Evolutionary conservation across 2,797 vertebrate genomes (phyloP), one percentile per base, ranked within the genome.

Genomic region (Garrulus glandarius): DNA sequence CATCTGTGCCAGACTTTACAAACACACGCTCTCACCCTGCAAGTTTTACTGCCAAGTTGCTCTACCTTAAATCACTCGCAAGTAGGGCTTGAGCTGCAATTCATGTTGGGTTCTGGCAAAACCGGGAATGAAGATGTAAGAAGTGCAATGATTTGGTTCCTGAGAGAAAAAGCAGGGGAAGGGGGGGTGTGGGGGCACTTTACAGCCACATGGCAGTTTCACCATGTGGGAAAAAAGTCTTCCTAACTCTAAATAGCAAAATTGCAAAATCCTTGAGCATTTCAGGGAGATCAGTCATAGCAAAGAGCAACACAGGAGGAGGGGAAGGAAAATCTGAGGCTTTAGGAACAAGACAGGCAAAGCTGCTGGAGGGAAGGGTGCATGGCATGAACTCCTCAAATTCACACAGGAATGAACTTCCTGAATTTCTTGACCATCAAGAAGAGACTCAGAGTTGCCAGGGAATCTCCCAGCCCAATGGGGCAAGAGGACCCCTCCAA

Each of bases 31-130:
- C 61, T 89, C 87, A 72, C 65, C 80, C 94, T 56, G 55, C 24
- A 15, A 59, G 24, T 59, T 80, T 67, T 11, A 4, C 83, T 92
- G 91, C 76, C 95, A 85, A 94, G 44, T 63, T 67, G n/a, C 32
- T 93, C 83, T 95, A 91, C 87, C 93, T 95, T 91, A 92, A 96
- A 89, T 94, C 87, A 78, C 76, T 91, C 56, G 0, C 64, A 59
- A 84, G 67, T 37, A 55, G 44, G 57, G 32, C 69, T 82, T 91
- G 75, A 81, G 26, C 87, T 16, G 79, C 19, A 91, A 89, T 80
- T 87, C 93, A 3, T 67, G 37, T 55, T 63, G 84, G 71, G 60
- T 85, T 53, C 91, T 91, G 93, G 91, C 74, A 92, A 92, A 92
- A 80, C 23, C 0, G 0, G 53, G 84, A 57, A 89, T 68, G 32